These are phyloP conservation scores for Archegozetes longisetosus DNA, from an alignment of 1,140 invertebrate species.

Conservation along the genomic window DNA sequence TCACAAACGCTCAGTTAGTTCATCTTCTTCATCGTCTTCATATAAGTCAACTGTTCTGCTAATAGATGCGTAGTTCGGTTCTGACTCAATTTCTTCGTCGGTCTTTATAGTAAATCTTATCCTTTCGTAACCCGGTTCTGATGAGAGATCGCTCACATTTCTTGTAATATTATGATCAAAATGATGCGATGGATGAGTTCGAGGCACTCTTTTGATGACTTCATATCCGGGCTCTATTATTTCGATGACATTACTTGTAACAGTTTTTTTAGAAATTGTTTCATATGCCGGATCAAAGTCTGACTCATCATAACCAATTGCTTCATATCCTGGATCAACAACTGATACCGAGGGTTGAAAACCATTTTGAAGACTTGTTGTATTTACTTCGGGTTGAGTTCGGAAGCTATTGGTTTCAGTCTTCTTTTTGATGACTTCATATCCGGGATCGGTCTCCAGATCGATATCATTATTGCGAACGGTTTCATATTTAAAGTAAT, in stretches of 20 bases:
- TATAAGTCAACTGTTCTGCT: neutral
- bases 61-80: neutral
- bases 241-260: neutral
- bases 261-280: conserved; percentile 6
- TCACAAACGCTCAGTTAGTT: neutral
- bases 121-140: neutral
- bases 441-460: conserved; percentile 1
- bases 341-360: neutral
- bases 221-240: neutral
- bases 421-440: neutral
- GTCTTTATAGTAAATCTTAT: neutral
- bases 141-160: neutral
- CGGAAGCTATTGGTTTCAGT: neutral
- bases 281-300: conserved; percentile 14
- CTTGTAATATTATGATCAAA: neutral
- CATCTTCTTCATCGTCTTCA: neutral
- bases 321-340: conserved; percentile 7
- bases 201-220: neutral
- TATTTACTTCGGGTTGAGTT: neutral
- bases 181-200: neutral
- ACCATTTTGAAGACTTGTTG: neutral
- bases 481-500: neutral
- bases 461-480: neutral
- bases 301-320: neutral
- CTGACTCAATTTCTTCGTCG: neutral